Evolutionary conservation across 2,888 invertebrate genomes (phyloP).

Genomic region (Graphium colonna): DNA sequence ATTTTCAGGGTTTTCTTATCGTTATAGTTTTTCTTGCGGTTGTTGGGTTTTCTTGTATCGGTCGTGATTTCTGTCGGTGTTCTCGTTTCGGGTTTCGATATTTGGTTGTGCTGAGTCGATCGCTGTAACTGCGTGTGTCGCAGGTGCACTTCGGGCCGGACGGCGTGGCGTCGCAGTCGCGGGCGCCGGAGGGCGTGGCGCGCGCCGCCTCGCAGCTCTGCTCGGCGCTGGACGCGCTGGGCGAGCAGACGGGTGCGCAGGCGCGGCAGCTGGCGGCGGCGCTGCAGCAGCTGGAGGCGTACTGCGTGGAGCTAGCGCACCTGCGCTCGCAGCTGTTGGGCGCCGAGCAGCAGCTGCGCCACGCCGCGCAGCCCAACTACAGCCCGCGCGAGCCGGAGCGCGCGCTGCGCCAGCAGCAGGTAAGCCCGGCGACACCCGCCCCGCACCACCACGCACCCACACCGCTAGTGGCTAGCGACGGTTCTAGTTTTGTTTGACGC

Average conservation of each 20-base stretch:
- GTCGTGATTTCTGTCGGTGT: slow-evolving; percentile 1
- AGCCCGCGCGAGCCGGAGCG: slow-evolving; percentile 90
- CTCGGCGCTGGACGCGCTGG: slow-evolving; percentile 84
- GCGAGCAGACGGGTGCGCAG: slow-evolving; percentile 81
- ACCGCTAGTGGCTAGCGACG: slow-evolving; percentile 57
- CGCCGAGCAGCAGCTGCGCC: slow-evolving; percentile 92
- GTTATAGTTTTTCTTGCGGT: neutral
- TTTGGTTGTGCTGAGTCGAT: slow-evolving; percentile 8
- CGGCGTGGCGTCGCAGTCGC: slow-evolving; percentile 89
- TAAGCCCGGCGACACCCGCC: slow-evolving; percentile 74
- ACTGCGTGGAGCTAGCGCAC: slow-evolving; percentile 92
- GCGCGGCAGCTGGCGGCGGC: slow-evolving; percentile 85
- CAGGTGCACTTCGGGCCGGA: slow-evolving; percentile 94
- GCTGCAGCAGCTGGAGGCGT: slow-evolving; percentile 91
- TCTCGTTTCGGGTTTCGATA: neutral
- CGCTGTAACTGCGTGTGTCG: neutral
- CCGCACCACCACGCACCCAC: slow-evolving; percentile 36
- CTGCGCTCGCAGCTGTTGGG: slow-evolving; percentile 91
- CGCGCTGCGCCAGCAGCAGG: slow-evolving; percentile 92
- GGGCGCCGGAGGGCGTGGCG: slow-evolving; percentile 84
- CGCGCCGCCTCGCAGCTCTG: slow-evolving; percentile 85
- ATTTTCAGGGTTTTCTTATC: neutral
- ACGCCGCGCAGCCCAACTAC: slow-evolving; percentile 90
- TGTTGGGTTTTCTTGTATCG: slow-evolving; percentile 2
- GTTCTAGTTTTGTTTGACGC: slow-evolving; percentile 67